These are phyloP conservation scores for Chelon auratus DNA, from an alignment of 2,797 vertebrate genomes.

Conservation along the genomic window DNA sequence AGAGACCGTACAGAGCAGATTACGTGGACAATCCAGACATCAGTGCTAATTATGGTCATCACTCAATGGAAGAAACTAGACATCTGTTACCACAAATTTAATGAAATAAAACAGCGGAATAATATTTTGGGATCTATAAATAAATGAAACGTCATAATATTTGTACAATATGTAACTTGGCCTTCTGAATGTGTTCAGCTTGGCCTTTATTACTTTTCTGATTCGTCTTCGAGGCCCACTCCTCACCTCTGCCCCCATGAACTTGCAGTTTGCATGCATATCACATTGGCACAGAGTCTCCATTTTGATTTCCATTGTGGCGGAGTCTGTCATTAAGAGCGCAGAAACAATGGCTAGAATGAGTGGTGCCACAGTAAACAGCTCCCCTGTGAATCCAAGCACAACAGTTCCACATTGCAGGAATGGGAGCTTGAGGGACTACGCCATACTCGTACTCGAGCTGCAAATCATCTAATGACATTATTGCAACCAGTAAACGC, in stretches of 20 bases:
- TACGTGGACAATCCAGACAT: conserved; percentile 59
- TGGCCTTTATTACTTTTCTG: not conserved
- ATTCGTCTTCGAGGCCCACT: not conserved
- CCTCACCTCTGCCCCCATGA: conserved; percentile 61
- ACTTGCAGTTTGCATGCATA: conserved; percentile 68
- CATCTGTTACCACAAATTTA: conserved; percentile 41
- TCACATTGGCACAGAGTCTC: conserved; percentile 68
- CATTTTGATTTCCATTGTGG: conserved; percentile 81
- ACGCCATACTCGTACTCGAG: conserved; percentile 31
- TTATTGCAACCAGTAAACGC: conserved; percentile 73
- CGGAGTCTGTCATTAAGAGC: conserved; percentile 80
- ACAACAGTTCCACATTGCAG: conserved; percentile 73
- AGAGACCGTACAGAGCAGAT: conserved; percentile 55
- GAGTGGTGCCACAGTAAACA: conserved; percentile 80
- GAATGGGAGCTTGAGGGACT: conserved; percentile 51
- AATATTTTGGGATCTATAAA: conserved; percentile 16
- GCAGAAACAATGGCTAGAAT: conserved; percentile 80
- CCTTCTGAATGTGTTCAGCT: conserved; percentile 26
- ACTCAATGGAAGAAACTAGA: conserved; percentile 34
- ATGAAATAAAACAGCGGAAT: conserved; percentile 20
- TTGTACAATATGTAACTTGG: conserved; percentile 6
- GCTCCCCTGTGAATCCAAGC: conserved; percentile 82
- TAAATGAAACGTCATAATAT: conserved; percentile 41
- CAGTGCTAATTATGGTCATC: conserved; percentile 64
- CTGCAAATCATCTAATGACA: conserved; percentile 77